phyloP scores from a whole-genome alignment of 1,140 invertebrate genomes.

The Cyclina sinensis region DNA sequence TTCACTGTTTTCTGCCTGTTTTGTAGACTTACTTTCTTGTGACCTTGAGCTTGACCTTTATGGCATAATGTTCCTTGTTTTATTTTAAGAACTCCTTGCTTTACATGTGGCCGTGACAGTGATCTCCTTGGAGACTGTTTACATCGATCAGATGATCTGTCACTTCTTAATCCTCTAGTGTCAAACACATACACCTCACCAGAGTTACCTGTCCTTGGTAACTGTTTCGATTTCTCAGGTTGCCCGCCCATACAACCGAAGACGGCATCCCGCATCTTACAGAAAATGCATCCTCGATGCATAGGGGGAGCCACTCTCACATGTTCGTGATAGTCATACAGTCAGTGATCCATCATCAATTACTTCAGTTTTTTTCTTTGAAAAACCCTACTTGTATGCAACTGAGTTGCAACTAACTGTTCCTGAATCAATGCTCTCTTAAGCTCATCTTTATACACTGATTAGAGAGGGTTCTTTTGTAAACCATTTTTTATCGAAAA shows the following conservation, averaged over 20 bases:
- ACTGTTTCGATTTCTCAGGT: constrained; percentile 34
- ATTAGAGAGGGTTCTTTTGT: too few species aligned
- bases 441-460: too few species aligned
- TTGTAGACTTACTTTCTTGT: constrained; percentile 1
- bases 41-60: constrained; percentile 14
- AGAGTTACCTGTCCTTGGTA: constrained; percentile 37
- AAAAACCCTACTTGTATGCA: background rate
- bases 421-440: too few species aligned
- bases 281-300: constrained; percentile 65
- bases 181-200: constrained; percentile 34
- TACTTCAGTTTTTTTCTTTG: background rate
- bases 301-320: constrained; percentile 50
- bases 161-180: constrained; percentile 3
- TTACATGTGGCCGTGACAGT: constrained; percentile 14
- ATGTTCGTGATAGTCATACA: background rate
- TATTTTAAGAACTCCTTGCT: background rate
- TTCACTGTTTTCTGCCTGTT: background rate
- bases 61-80: constrained; percentile 2
- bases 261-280: constrained; percentile 69
- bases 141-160: background rate
- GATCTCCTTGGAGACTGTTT: constrained; percentile 13
- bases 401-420: background rate
- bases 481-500: background rate
- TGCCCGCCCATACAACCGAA: constrained; percentile 63
- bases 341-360: constrained; percentile 34